A percentile compares a stretch with the other conserved stretches of the same genome.
Conservation (phyloP, 1,140 invertebrate species). For the Brachionus manjavacas region DNA sequence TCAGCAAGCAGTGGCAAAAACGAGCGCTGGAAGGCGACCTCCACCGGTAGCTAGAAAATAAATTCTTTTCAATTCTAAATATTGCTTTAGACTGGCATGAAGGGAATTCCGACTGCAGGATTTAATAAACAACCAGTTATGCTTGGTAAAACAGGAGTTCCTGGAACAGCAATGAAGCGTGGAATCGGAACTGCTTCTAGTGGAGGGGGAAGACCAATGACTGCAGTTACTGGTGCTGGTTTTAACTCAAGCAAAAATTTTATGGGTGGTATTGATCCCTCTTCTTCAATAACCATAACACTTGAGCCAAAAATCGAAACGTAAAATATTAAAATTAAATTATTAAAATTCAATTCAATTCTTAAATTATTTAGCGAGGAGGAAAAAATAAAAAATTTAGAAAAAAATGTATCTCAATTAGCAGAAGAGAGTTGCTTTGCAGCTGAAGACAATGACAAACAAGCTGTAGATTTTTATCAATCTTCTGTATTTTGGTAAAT, state of each 20-base stretch:
- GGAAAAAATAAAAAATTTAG: slow-evolving; percentile 74
- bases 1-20: slow-evolving; percentile 63
- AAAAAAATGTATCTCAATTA: slow-evolving; percentile 74
- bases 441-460: slow-evolving; percentile 62
- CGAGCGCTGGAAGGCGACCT: slow-evolving; percentile 63
- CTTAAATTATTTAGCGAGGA: slow-evolving; percentile 64
- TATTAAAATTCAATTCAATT: slow-evolving; percentile 69
- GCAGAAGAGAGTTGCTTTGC: slow-evolving; percentile 75
- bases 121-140: slow-evolving; percentile 52
- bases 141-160: slow-evolving; percentile 49
- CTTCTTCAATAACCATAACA: slow-evolving; percentile 72
- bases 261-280: slow-evolving; percentile 51
- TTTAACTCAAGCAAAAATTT: slow-evolving; percentile 69
- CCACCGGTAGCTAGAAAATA: slow-evolving; percentile 51
- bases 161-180: slow-evolving; percentile 34
- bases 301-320: slow-evolving; percentile 63
- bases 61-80: slow-evolving; percentile 42
- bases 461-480: slow-evolving; percentile 53
- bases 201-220: slow-evolving; percentile 71
- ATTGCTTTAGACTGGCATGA: slow-evolving; percentile 46
- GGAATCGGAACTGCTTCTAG: slow-evolving; percentile 47
- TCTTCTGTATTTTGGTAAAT: background rate
- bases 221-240: slow-evolving; percentile 87
- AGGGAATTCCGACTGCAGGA: slow-evolving; percentile 43
- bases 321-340: slow-evolving; percentile 63